Evolutionary conservation across 2,888 invertebrate species (phyloP), one percentile per base, ranked within the genome.

Genomic region (Periphyllus acericola): DNA sequence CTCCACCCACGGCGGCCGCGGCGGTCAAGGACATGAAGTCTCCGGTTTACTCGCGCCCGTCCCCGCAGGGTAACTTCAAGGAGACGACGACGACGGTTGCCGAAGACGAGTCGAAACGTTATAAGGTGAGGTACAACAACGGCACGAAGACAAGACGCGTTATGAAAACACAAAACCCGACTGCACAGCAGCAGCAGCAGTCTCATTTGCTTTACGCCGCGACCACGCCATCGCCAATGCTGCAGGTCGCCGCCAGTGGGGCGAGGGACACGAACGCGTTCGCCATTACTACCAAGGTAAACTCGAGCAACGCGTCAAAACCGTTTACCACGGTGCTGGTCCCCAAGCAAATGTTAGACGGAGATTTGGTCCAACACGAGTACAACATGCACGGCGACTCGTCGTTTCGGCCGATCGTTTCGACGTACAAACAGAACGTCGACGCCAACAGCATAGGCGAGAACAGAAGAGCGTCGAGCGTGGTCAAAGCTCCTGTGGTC

Each of bases 321-420:
- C 87, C 87, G 72, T 87, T 87, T 6, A 29, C 87, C 19, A 81
- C 80, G 21, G 87, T 87, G 29, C 25, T 87, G 40, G 87, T 87
- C 34, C 87, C 87, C 6, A 87, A 87, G 66, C 74, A 87, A 17
- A 81, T 81, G n/a, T n/a, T 87, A 46, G 72, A 87, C 21, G 60
- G n/a, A 11, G 8, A 75, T 8, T 19, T 40, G 68, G 55, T 29
- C 3, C 60, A 80, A n/a, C 46, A 25, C 4, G 81, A n/a, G 11
- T 21, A 81, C 25, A 40, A 81, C 25, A 40, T 25, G 72, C 83
- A 6, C 46, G 46, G 46, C 3, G 46, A 78, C 34, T 6, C 40
- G 40, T 74, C 80, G 74, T 87, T 87, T 21, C 79, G 80, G 19
- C 80, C 87, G 40, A 87, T 87, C 19, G 84, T 19, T 1, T 17